These are phyloP conservation scores for Nylanderia fulva DNA, from an alignment of 1,140 invertebrate genomes.

Conservation along the genomic window DNA sequence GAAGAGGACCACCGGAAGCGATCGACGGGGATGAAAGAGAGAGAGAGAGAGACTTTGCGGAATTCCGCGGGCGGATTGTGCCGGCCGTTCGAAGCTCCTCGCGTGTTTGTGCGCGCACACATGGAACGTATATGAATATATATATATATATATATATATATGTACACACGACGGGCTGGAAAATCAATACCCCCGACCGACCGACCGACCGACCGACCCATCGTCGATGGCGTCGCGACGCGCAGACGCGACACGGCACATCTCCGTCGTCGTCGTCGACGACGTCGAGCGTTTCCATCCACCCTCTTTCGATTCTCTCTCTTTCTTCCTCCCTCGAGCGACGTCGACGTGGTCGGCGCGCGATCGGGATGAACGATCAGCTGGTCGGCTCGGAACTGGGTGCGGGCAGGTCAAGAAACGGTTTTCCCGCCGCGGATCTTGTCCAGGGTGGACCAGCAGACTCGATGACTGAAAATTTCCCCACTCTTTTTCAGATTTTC, in stretches of 20 bases:
- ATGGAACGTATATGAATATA: slow-evolving; percentile 12
- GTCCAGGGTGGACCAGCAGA: too few relatives aligned
- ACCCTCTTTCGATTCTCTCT: background rate
- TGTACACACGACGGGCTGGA: slow-evolving; percentile 23
- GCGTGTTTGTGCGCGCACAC: slow-evolving; percentile 25
- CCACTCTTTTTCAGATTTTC: too few relatives aligned
- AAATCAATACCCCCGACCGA: slow-evolving; percentile 73
- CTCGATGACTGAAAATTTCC: too few relatives aligned
- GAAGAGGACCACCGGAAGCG: background rate
- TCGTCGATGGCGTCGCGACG: slow-evolving; percentile 61
- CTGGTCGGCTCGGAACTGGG: background rate
- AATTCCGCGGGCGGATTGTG: slow-evolving; percentile 62
- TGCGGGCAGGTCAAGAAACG: slow-evolving; percentile 51
- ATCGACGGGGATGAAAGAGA: slow-evolving; percentile 6
- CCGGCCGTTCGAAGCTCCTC: slow-evolving; percentile 26
- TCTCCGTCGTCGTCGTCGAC: background rate
- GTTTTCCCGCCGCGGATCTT: background rate
- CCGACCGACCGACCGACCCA: slow-evolving; percentile 65
- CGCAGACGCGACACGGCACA: slow-evolving; percentile 66
- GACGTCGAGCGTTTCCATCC: background rate
- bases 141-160: too few relatives aligned
- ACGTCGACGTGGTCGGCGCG: slow-evolving; percentile 16
- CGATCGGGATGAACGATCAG: slow-evolving; percentile 45
- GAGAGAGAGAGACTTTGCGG: slow-evolving; percentile 37
- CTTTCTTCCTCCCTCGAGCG: background rate